Percentiles rank a stretch among this genome's conserved stretches.
These are phyloP conservation scores for Myotis lucifugus DNA, from an alignment of 2,113 vertebrate species.

Conservation along the genomic window DNA sequence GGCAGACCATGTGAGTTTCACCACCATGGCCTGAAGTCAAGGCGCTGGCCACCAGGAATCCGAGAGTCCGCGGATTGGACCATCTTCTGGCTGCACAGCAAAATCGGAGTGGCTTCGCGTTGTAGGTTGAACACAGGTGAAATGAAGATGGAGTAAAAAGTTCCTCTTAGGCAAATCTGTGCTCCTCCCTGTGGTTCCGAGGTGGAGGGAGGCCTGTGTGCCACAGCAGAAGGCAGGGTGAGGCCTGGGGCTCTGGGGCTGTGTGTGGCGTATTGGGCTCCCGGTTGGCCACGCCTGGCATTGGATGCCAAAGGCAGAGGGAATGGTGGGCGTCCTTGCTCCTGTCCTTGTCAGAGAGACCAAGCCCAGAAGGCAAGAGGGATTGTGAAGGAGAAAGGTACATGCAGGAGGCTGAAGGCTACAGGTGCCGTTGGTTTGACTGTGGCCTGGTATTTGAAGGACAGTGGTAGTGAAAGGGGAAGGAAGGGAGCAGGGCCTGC, in stretches of 20 bases:
- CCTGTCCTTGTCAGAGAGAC: neutral
- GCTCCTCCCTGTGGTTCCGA: neutral
- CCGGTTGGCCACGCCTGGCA: neutral
- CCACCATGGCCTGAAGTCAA: neutral
- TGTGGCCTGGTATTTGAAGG: neutral
- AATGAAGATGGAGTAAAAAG: neutral
- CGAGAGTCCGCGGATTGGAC: neutral
- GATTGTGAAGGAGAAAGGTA: neutral
- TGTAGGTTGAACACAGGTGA: neutral
- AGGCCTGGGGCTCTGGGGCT: neutral
- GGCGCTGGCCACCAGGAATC: neutral
- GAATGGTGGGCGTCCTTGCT: neutral
- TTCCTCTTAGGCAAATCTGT: neutral
- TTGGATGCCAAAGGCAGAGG: neutral
- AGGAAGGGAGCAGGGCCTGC: neutral
- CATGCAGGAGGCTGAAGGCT: neutral
- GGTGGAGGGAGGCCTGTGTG: neutral
- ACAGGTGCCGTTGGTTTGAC: neutral
- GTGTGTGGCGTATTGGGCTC: fast-evolving
- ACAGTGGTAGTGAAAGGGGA: neutral
- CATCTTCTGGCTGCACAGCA: neutral
- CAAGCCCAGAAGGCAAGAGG: neutral
- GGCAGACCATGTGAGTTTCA: neutral
- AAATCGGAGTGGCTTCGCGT: neutral
- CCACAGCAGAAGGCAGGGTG: neutral